Evolutionary conservation across 2,888 invertebrate species (phyloP).

Genomic region (Drosophila imparisetae): DNA sequence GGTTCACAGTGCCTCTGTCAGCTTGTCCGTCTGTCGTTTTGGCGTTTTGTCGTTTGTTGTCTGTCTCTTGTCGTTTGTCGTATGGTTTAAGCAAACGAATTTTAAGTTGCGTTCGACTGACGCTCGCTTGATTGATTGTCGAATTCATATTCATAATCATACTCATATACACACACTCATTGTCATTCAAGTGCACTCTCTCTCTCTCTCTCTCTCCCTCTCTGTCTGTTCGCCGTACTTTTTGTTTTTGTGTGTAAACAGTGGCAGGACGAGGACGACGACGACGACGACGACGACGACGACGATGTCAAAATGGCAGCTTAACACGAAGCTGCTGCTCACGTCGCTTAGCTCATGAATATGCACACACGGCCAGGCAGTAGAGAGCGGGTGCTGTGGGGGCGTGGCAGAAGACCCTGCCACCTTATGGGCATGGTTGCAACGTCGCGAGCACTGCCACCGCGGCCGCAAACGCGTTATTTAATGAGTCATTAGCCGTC

Average conservation of each 20-base stretch:
- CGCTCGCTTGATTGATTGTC: conserved; percentile 71
- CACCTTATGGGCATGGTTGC: conserved; percentile 24
- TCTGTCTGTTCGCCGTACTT: neutral
- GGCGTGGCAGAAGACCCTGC: conserved; percentile 18
- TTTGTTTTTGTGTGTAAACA: conserved; percentile 56
- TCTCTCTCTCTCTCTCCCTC: neutral
- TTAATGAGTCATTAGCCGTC: conserved; percentile 75
- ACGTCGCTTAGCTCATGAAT: conserved; percentile 69
- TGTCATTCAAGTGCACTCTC: conserved; percentile 55
- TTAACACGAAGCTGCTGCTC: conserved; percentile 71
- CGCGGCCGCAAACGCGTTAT: conserved; percentile 55
- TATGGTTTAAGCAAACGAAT: conserved; percentile 46
- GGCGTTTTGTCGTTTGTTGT: conserved; percentile 1
- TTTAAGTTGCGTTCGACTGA: conserved; percentile 51
- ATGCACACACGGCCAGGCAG: conserved; percentile 53
- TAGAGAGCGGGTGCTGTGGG: neutral
- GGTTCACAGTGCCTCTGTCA: conserved; percentile 6
- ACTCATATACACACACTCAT: conserved; percentile 43
- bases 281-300: conserved; percentile 46
- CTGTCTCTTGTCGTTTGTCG: neutral
- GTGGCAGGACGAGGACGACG: conserved; percentile 45
- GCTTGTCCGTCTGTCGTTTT: conserved; percentile 8
- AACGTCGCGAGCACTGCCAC: conserved; percentile 2
- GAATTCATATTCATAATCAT: conserved; percentile 69
- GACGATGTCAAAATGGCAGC: conserved; percentile 73